A percentile compares a stretch with the other conserved stretches of the same genome.
These are phyloP conservation scores for Menidia menidia DNA, from an alignment of 2,797 vertebrate species.

Conservation along the genomic window DNA sequence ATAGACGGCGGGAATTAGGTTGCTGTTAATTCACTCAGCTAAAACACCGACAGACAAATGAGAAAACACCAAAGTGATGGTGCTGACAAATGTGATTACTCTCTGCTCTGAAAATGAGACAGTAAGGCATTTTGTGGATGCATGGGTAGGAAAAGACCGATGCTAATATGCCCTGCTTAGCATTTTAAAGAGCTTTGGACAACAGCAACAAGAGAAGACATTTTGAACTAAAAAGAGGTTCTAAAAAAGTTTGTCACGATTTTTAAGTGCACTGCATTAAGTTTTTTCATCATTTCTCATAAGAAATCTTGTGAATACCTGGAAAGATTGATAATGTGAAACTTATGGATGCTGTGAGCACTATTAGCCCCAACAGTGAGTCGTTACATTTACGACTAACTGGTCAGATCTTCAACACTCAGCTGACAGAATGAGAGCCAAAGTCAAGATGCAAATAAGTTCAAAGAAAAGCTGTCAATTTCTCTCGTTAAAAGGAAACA, in stretches of 20 bases:
- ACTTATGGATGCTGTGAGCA: background rate
- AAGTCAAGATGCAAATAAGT: background rate
- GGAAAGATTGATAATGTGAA: no score
- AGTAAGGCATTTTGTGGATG: slow-evolving; percentile 60
- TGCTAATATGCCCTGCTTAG: slow-evolving; percentile 52
- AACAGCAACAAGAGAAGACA: background rate
- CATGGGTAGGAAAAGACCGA: slow-evolving; percentile 61
- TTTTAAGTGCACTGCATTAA: background rate
- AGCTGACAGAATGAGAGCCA: background rate
- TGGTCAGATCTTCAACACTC: background rate
- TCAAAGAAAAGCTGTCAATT: background rate
- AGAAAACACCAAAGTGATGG: slow-evolving; percentile 62
- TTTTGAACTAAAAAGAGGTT: slow-evolving; percentile 17
- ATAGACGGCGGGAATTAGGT: slow-evolving; percentile 61
- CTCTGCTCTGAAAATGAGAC: slow-evolving; percentile 54
- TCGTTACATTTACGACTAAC: background rate
- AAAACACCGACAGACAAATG: slow-evolving; percentile 72
- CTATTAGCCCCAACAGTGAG: background rate
- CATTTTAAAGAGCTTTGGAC: slow-evolving; percentile 28
- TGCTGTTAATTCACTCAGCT: slow-evolving; percentile 63
- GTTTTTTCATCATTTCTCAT: no score
- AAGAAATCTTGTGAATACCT: no score
- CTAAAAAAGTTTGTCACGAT: slow-evolving; percentile 3
- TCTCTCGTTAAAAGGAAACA: background rate
- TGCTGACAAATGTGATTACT: slow-evolving; percentile 71